Conservation (phyloP, 1,140 invertebrate species). For the Psix sp. region DNA sequence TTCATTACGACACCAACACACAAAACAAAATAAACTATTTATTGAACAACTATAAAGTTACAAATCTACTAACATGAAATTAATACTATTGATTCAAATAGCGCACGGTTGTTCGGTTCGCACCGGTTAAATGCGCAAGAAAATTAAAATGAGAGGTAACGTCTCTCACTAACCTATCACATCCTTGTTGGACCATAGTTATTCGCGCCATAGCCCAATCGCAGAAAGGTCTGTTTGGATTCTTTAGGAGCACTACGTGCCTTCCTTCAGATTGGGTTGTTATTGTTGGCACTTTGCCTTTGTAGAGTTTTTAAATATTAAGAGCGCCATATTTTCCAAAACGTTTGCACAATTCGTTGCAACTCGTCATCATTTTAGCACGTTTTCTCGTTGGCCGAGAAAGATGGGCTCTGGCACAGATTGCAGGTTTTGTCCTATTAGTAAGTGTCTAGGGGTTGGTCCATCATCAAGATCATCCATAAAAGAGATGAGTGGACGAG, state of each 20-base stretch:
- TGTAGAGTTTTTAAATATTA: not conserved
- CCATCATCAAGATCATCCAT: not conserved
- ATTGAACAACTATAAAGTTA: too few relatives aligned
- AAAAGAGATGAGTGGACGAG: not conserved
- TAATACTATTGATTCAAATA: too few relatives aligned
- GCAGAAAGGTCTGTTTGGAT: too few relatives aligned
- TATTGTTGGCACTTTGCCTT: not conserved
- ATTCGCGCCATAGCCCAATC: not conserved
- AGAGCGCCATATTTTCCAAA: slow-evolving; percentile 3
- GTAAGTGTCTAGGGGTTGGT: not conserved
- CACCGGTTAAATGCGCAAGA: too few relatives aligned
- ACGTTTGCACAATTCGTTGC: not conserved
- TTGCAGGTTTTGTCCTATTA: not conserved
- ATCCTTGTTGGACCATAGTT: too few relatives aligned
- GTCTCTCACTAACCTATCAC: too few relatives aligned
- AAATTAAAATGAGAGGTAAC: too few relatives aligned
- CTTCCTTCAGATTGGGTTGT: not conserved
- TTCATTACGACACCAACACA: too few relatives aligned
- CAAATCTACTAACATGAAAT: too few relatives aligned
- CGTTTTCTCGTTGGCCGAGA: not conserved
- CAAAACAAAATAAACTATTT: too few relatives aligned
- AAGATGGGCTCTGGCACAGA: not conserved
- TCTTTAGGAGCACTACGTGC: too few relatives aligned
- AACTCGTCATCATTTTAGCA: not conserved
- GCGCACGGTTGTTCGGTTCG: too few relatives aligned